Percentiles rank a stretch among this genome's conserved stretches.
Conservation (phyloP, 2,113 vertebrate genomes). For the Tragulus kanchil region DNA sequence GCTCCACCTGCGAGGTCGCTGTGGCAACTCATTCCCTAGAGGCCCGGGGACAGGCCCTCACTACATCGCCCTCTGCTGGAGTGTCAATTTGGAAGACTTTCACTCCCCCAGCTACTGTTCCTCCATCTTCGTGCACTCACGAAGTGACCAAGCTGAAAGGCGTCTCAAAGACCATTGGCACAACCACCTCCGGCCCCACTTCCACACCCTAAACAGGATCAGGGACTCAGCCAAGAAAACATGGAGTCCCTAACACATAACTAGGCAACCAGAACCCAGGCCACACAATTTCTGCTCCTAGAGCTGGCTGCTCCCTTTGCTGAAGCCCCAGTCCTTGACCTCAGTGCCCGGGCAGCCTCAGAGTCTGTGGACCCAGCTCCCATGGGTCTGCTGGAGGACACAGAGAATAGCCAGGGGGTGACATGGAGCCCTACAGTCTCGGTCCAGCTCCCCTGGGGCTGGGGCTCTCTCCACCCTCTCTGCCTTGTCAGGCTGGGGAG, state of each 20-base stretch:
- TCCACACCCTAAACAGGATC: neutral
- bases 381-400: neutral
- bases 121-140: neutral
- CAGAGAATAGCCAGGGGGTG: neutral
- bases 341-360: neutral
- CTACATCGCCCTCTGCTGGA: constrained; percentile 2
- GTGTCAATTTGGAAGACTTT: neutral
- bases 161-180: neutral
- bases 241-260: neutral
- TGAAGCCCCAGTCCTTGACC: neutral
- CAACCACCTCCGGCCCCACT: neutral
- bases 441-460: neutral
- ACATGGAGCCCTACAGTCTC: neutral
- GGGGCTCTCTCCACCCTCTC: neutral
- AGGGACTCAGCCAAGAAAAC: neutral
- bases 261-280: neutral
- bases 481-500: neutral
- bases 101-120: neutral
- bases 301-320: neutral
- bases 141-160: neutral
- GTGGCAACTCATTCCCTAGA: neutral
- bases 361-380: neutral
- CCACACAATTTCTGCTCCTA: neutral
- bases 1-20: neutral
- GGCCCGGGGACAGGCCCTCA: neutral